Percentiles rank a stretch among this genome's conserved stretches.
Conservation (phyloP, 1,140 invertebrate genomes). For the Halyomorpha halys region DNA sequence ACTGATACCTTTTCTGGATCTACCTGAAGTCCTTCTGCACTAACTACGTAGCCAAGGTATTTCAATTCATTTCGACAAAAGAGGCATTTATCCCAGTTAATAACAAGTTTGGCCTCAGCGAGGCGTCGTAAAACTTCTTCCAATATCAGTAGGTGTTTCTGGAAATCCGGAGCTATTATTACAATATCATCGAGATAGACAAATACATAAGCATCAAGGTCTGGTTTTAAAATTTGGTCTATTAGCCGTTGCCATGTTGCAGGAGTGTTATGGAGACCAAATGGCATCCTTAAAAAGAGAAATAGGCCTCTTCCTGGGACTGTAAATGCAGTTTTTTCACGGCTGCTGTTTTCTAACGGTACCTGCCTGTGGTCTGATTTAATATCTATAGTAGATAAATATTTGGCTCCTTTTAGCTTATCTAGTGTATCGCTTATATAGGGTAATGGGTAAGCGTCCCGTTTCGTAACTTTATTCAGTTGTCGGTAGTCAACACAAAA, state of each 20-base stretch:
- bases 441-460: slow-evolving; percentile 39
- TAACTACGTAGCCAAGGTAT: too few relatives aligned
- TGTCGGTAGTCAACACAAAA: too few relatives aligned
- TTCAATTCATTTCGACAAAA: too few relatives aligned
- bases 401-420: slow-evolving; percentile 32
- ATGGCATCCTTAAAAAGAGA: slow-evolving; percentile 38
- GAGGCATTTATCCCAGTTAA: too few relatives aligned
- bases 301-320: slow-evolving; percentile 36
- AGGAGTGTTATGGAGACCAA: slow-evolving; percentile 37
- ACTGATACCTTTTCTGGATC: too few relatives aligned
- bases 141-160: background rate
- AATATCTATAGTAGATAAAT: slow-evolving; percentile 35
- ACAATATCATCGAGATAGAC: background rate
- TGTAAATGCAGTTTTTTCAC: slow-evolving; percentile 38
- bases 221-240: background rate
- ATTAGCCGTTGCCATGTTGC: slow-evolving; percentile 34
- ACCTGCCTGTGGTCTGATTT: slow-evolving; percentile 32
- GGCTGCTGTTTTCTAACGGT: slow-evolving; percentile 30
- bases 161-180: background rate
- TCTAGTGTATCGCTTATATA: slow-evolving; percentile 33
- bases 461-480: slow-evolving; percentile 38
- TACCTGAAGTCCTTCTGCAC: too few relatives aligned
- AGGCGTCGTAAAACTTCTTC: background rate
- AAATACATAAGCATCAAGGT: background rate
- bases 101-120: too few relatives aligned